Conservation (phyloP, 2,797 vertebrate genomes). For the Xiphorhynchus erythropygius region DNA sequence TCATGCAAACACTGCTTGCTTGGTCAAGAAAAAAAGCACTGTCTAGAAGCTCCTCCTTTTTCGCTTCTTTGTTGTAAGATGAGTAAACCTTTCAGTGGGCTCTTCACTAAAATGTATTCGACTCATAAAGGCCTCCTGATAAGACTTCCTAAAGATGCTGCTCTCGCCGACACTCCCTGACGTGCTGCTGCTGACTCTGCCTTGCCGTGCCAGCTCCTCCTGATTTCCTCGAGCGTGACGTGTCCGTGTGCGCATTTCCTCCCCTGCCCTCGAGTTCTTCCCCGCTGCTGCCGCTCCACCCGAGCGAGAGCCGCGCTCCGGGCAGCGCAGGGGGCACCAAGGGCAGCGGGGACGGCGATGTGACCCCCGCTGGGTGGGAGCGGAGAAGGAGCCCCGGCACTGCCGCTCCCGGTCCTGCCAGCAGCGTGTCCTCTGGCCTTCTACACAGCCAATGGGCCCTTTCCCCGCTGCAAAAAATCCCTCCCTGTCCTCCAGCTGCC, state of each 20-base stretch:
- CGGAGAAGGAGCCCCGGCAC: background rate
- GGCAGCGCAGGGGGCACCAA: background rate
- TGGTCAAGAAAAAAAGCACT: background rate
- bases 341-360: background rate
- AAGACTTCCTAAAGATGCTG: background rate
- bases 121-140: background rate
- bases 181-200: background rate
- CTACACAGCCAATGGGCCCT: rapidly evolving
- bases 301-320: background rate
- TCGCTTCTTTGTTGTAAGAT: background rate
- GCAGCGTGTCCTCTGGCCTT: rapidly evolving
- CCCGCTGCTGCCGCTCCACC: background rate
- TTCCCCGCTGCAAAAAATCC: background rate
- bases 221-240: background rate
- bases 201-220: background rate
- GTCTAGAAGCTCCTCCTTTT: background rate
- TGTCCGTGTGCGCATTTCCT: background rate
- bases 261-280: background rate
- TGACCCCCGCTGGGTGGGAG: background rate
- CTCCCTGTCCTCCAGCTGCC: background rate
- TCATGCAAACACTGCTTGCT: background rate
- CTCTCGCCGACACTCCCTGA: background rate
- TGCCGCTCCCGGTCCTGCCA: background rate
- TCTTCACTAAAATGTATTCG: background rate
- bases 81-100: background rate